Base-by-base conservation (phyloP, 2,797 vertebrate species). In the Zalophus californianus region DNA sequence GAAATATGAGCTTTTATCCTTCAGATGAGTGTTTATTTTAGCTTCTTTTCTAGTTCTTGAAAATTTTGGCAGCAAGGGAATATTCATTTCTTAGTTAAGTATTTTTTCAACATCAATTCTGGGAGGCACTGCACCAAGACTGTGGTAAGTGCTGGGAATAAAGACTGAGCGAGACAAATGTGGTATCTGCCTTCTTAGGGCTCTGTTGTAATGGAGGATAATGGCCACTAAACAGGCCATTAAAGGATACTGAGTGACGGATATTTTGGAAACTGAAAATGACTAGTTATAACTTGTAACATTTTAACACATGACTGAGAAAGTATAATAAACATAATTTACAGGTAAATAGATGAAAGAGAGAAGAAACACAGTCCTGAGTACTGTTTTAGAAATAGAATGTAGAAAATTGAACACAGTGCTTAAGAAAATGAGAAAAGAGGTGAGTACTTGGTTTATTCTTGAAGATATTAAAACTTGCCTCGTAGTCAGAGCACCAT, bases 21-120 rank as follows among this genome's bases (percentile, higher is more conserved):
- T 87, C 44, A 77, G 29, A 18, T 35, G 38, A 89, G 50, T 80
- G 10, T 35, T 86, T 72, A 89, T 92, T 90, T 86, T 87, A n/a
- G n/a, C 83, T 90, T 95, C 14, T 91, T 92, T 90, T 83, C 52
- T 92, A 78, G 23, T 92, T 94, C 23, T 86, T 92, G 44, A 68
- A 92, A 83, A 79, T 68, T 32, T 79, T 92, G 54, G 16, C 70
- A 68, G 29, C 20, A 84, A 77, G 44, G 7, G 23, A 94, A 52
- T 66, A 73, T 78, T 44, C 48, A 90, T 68, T 82, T 90, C n/a
- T 89, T 86, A 72, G 29, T 78, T 94, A 72, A 64, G 82, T 92
- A 64, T 80, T 85, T 82, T 75, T 38, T 95, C 32, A 75, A 18
- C 41, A 56, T 41, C n/a, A 66, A 8, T 52, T 68, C n/a, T 29